Percentiles rank a stretch among this genome's conserved stretches.
phyloP scores from a whole-genome alignment of 2,888 invertebrate genomes.

The Scrobipalpa costella region DNA sequence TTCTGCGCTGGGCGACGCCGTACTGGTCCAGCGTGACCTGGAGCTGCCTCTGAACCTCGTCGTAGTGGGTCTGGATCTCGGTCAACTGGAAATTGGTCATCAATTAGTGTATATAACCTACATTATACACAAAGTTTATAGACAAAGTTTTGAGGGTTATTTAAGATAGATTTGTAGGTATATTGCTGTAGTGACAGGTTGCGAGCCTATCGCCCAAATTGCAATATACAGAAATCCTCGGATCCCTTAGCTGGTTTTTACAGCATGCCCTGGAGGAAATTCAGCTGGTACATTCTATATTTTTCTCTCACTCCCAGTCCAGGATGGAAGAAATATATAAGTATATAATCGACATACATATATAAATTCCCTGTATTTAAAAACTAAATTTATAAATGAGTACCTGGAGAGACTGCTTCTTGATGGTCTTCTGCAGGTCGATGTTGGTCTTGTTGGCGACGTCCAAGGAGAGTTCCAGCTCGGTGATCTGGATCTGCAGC shows the following conservation, averaged over 20 bases:
- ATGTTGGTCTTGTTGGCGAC: conserved; percentile 99
- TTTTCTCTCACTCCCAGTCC: no score
- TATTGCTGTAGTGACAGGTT: no score
- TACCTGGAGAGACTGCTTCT: conserved; percentile 96
- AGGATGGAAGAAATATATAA: no score
- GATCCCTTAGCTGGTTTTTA: no score
- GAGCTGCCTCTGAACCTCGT: conserved; percentile 97
- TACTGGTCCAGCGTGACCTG: conserved; percentile 97
- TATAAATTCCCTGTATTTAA: no score
- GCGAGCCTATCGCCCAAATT: no score
- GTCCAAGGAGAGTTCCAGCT: conserved; percentile 97
- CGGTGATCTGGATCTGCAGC: conserved; percentile 98
- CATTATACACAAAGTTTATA: not conserved
- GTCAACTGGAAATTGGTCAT: conserved; percentile 78
- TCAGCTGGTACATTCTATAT: no score
- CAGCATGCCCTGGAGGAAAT: no score
- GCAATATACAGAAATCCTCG: no score
- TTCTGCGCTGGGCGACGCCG: conserved; percentile 93
- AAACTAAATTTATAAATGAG: not conserved
- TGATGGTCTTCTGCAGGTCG: conserved; percentile 97
- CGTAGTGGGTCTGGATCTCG: conserved; percentile 97
- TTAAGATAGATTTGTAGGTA: not conserved
- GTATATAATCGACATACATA: no score
- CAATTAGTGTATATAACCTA: not conserved
- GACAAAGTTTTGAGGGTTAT: no score